These are phyloP conservation scores for Formica exsecta DNA, from an alignment of 1,140 invertebrate genomes.

Conservation along the genomic window DNA sequence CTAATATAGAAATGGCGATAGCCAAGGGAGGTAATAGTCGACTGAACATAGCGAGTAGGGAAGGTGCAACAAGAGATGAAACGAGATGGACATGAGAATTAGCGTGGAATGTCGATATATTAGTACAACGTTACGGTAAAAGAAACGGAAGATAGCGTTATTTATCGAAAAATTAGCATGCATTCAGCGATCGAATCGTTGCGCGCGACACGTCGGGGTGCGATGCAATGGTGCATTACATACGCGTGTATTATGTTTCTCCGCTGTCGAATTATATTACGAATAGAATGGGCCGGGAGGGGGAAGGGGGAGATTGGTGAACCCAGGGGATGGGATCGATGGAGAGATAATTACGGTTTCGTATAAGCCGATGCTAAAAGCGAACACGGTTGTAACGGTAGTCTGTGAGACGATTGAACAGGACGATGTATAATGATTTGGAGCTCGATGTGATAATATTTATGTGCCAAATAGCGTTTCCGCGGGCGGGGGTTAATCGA, in stretches of 20 bases:
- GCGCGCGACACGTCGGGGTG: constrained; percentile 53
- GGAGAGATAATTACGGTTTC: constrained; percentile 14
- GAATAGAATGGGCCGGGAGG: background rate
- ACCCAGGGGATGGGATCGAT: background rate
- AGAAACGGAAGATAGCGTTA: constrained; percentile 39
- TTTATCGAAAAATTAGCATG: constrained; percentile 66
- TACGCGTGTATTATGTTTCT: constrained; percentile 45
- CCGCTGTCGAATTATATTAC: constrained; percentile 36
- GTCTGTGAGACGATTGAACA: constrained; percentile 53
- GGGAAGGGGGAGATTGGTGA: background rate
- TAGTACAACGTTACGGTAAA: constrained; percentile 71
- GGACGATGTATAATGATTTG: constrained; percentile 63
- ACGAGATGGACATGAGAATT: constrained; percentile 32
- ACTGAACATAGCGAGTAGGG: background rate
- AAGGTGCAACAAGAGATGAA: constrained; percentile 5
- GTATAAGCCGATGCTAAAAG: constrained; percentile 25
- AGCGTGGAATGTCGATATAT: constrained; percentile 65
- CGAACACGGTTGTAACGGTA: constrained; percentile 32
- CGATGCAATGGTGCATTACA: background rate
- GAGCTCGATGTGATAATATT: constrained; percentile 84
- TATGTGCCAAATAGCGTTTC: constrained; percentile 85
- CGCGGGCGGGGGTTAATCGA: constrained; percentile 72
- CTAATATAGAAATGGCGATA: constrained; percentile 62
- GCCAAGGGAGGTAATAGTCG: constrained; percentile 10
- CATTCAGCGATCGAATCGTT: constrained; percentile 61